These are phyloP conservation scores for Rhynchonema sp. DNA, from an alignment of 2,888 invertebrate species.

Conservation along the genomic window DNA sequence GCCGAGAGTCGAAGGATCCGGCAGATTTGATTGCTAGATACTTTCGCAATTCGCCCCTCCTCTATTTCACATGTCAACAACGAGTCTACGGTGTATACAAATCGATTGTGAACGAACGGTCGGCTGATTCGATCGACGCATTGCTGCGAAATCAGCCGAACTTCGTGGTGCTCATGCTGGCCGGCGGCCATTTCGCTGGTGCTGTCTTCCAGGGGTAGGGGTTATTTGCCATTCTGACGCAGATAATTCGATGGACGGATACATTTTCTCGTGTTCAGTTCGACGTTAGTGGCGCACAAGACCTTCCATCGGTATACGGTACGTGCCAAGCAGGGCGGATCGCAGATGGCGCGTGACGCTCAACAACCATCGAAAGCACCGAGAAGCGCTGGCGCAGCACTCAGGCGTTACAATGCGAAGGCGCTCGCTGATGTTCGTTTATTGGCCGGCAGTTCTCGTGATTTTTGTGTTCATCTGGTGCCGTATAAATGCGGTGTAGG, in stretches of 20 bases:
- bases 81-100: too few species aligned
- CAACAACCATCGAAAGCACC: constrained; percentile 33
- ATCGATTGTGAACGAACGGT: too few species aligned
- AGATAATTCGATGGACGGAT: too few species aligned
- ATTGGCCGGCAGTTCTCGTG: neutral
- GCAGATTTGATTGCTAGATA: too few species aligned
- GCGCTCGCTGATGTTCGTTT: constrained; percentile 41
- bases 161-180: constrained; percentile 51
- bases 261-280: constrained; percentile 26
- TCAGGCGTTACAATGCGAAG: constrained; percentile 58
- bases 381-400: constrained; percentile 57
- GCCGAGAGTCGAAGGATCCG: too few species aligned
- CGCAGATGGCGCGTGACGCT: constrained; percentile 48
- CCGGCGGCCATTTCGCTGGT: constrained; percentile 63
- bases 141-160: too few species aligned
- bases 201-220: constrained; percentile 28
- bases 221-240: neutral
- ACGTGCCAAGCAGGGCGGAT: constrained; percentile 58
- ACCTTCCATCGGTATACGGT: constrained; percentile 67
- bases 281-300: constrained; percentile 45
- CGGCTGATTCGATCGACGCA: neutral
- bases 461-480: neutral
- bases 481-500: too few species aligned
- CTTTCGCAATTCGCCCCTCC: too few species aligned
- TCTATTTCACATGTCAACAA: too few species aligned